phyloP scores from a whole-genome alignment of 1,140 invertebrate genomes.

The Neuroterus valhalla region DNA sequence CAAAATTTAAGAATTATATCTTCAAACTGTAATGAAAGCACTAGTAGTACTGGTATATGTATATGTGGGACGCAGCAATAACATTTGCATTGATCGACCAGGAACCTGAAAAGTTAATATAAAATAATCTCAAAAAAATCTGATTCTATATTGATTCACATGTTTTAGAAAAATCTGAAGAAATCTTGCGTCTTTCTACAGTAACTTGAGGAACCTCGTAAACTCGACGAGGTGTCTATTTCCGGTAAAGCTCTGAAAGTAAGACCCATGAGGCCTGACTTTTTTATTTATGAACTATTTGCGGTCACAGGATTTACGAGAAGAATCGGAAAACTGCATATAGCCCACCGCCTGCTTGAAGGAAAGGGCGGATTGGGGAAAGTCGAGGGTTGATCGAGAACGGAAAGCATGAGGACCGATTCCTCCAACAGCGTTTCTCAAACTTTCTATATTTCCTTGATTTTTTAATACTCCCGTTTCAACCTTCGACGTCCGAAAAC shows the following conservation, averaged over 20 bases:
- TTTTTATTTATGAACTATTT: slow-evolving; percentile 65
- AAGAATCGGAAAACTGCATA: slow-evolving; percentile 59
- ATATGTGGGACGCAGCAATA: too few species aligned
- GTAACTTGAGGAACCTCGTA: neutral
- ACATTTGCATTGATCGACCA: too few species aligned
- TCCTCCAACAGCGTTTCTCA: slow-evolving; percentile 7
- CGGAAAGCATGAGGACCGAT: slow-evolving; percentile 20
- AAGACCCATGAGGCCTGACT: slow-evolving; percentile 37
- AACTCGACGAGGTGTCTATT: slow-evolving; percentile 32
- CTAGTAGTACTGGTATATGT: too few species aligned
- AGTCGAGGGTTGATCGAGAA: slow-evolving; percentile 44
- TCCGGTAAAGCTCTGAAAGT: slow-evolving; percentile 33
- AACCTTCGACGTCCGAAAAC: too few species aligned
- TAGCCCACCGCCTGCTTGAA: slow-evolving; percentile 40
- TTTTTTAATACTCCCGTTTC: too few species aligned
- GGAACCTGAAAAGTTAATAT: too few species aligned
- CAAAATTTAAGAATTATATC: too few species aligned
- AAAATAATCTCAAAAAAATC: slow-evolving; percentile 13
- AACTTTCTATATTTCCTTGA: slow-evolving; percentile 3
- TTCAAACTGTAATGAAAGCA: too few species aligned
- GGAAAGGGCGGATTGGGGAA: slow-evolving; percentile 36
- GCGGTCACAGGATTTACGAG: slow-evolving; percentile 59
- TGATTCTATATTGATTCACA: slow-evolving; percentile 14
- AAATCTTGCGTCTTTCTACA: slow-evolving; percentile 5
- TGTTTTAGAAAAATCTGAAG: slow-evolving; percentile 7